phyloP scores from a whole-genome alignment of 2,797 vertebrate species.

The Tolypeutes matacus region DNA sequence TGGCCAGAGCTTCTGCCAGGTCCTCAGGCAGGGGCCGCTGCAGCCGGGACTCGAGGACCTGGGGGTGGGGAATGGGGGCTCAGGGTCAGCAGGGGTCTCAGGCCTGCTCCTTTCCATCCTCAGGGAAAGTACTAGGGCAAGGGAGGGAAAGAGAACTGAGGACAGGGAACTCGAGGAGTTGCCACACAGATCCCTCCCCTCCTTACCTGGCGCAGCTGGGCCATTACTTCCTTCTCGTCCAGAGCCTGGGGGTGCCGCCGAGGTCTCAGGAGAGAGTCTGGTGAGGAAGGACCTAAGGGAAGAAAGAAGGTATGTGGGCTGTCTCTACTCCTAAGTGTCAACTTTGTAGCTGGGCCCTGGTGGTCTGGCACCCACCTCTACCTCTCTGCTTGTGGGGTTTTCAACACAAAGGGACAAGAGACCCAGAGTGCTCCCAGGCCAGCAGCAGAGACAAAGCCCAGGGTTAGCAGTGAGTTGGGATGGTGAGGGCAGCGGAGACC shows the following conservation, averaged over 20 bases:
- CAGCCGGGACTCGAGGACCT: constrained; percentile 93
- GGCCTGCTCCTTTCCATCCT: background rate
- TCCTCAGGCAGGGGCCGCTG: constrained; percentile 91
- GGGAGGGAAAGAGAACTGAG: background rate
- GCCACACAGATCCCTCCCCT: background rate
- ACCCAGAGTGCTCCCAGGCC: background rate
- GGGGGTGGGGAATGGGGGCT: background rate
- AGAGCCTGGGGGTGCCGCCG: background rate
- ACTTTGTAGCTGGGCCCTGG: background rate
- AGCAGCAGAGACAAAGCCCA: background rate
- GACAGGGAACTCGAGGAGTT: background rate
- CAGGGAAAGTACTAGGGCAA: background rate
- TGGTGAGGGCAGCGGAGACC: background rate
- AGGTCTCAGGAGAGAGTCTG: constrained; percentile 61
- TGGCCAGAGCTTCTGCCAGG: constrained; percentile 90
- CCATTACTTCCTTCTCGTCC: constrained; percentile 68
- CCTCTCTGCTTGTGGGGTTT: constrained; percentile 3
- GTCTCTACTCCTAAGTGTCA: rapidly evolving
- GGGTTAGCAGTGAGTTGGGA: background rate
- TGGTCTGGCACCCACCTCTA: background rate
- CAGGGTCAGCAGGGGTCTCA: background rate
- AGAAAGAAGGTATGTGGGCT: background rate
- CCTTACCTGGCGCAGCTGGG: constrained; percentile 83
- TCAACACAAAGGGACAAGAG: constrained; percentile 36
- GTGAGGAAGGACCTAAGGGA: constrained; percentile 70